A percentile compares a stretch with the other conserved stretches of the same genome.
Conservation (phyloP, 2,888 invertebrate genomes). For the Zele albiditarsus region DNA sequence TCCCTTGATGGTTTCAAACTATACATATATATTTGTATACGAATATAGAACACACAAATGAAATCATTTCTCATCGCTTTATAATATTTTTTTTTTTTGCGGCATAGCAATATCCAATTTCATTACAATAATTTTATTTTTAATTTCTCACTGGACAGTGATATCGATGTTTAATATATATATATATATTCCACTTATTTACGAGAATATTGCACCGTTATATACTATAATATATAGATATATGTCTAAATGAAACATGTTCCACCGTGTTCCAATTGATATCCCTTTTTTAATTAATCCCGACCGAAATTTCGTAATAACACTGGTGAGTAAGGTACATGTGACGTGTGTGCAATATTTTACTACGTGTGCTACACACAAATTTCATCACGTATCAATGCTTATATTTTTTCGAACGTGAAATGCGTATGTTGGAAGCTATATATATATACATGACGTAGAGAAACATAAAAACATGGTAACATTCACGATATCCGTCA, state of each 20-base stretch:
- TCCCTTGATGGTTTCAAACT: background rate
- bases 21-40: background rate
- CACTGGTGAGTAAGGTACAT: background rate
- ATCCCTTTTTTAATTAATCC: constrained; percentile 61
- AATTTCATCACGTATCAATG: constrained; percentile 70
- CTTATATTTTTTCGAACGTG: constrained; percentile 71
- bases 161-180: background rate
- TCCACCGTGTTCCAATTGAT: constrained; percentile 33
- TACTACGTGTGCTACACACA: constrained; percentile 49
- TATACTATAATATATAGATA: background rate
- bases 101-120: background rate
- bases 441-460: background rate
- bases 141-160: background rate
- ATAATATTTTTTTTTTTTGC: background rate
- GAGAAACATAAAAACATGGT: constrained; percentile 53
- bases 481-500: constrained; percentile 64
- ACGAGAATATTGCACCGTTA: background rate
- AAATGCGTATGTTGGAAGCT: constrained; percentile 62
- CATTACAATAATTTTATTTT: background rate
- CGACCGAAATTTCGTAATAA: constrained; percentile 55
- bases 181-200: background rate
- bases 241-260: background rate
- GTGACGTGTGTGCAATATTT: background rate
- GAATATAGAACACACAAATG: constrained; percentile 35
- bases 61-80: constrained; percentile 31